These are phyloP conservation scores for Plebejus melissa DNA, from an alignment of 2,888 invertebrate genomes.

Conservation along the genomic window DNA sequence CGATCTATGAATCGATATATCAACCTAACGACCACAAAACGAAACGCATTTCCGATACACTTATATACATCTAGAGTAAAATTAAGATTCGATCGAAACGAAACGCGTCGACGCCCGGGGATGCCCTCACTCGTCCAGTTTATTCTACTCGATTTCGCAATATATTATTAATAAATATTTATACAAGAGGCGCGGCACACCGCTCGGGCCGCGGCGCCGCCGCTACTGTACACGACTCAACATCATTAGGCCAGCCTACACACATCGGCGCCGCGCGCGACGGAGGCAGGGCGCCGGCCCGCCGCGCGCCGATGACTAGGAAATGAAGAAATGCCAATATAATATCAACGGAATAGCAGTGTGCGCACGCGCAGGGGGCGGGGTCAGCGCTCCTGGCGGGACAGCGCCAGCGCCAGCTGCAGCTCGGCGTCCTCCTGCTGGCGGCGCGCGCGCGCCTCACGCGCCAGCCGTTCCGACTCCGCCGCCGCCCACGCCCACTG, in stretches of 20 bases:
- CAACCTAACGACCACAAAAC: background rate
- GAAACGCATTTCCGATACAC: background rate
- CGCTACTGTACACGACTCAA: slow-evolving; percentile 26
- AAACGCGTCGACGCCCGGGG: slow-evolving; percentile 11
- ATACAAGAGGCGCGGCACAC: slow-evolving; percentile 26
- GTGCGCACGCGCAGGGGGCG: slow-evolving; percentile 20
- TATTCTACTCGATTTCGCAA: slow-evolving; percentile 21
- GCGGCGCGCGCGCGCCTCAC: slow-evolving; percentile 78
- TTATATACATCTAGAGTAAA: slow-evolving; percentile 13
- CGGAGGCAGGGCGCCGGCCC: background rate
- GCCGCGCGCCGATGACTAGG: slow-evolving; percentile 35
- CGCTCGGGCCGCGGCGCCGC: slow-evolving; percentile 1
- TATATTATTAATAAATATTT: slow-evolving; percentile 28
- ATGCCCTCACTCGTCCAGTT: slow-evolving; percentile 22
- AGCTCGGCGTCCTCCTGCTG: slow-evolving; percentile 85
- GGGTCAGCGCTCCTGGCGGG: slow-evolving; percentile 71
- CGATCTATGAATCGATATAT: background rate
- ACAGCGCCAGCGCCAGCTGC: slow-evolving; percentile 84
- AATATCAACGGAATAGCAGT: slow-evolving; percentile 19
- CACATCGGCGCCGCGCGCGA: background rate
- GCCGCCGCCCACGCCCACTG: slow-evolving; percentile 87
- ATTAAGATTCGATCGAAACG: slow-evolving; percentile 12
- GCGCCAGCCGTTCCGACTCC: slow-evolving; percentile 82
- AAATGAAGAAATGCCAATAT: slow-evolving; percentile 26
- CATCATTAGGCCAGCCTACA: slow-evolving; percentile 27